These are phyloP conservation scores for Heliconius charithonia DNA, from an alignment of 2,888 invertebrate species.

Conservation along the genomic window DNA sequence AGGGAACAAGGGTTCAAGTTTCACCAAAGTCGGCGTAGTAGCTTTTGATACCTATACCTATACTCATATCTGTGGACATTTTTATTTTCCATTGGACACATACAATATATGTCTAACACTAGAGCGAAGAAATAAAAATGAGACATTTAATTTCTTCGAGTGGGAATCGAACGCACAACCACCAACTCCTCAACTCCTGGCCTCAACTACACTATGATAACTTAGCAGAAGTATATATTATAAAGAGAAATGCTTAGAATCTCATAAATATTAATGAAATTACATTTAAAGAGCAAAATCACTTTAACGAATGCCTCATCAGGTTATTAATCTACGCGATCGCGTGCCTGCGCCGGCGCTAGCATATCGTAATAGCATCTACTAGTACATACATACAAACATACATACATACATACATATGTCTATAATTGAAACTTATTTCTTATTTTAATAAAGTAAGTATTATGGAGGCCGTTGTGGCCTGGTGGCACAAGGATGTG, in stretches of 20 bases:
- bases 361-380: background rate
- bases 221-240: background rate
- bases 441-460: background rate
- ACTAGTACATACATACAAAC: background rate
- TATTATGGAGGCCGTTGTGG: background rate
- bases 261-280: constrained; percentile 15
- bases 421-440: background rate
- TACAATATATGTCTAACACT: no score
- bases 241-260: background rate
- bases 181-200: no score
- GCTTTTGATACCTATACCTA: no score
- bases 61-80: no score
- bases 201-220: background rate
- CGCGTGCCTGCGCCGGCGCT: constrained; percentile 17
- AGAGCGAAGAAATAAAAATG: no score
- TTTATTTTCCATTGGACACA: no score
- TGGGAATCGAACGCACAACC: no score
- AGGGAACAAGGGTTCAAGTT: no score
- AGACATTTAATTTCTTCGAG: background rate
- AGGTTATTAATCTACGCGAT: constrained; percentile 13
- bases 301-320: constrained; percentile 17
- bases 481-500: no score
- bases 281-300: constrained; percentile 17
- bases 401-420: background rate
- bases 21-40: no score